Conservation (phyloP, 2,888 invertebrate genomes). For the Platypus cylindrus region DNA sequence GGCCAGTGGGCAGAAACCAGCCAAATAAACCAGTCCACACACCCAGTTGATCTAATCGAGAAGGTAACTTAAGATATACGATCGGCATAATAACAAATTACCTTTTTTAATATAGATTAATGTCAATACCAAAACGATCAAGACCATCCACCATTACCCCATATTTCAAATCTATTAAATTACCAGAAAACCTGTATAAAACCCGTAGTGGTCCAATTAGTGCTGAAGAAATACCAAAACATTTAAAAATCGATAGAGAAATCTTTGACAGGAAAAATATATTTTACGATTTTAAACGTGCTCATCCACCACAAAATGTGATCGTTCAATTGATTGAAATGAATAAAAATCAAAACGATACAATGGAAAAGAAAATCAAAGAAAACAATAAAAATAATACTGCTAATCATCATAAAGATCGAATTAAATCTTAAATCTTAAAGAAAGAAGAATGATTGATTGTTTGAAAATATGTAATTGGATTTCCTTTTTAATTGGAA, state of each 20-base stretch:
- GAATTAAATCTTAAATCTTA: too few relatives aligned
- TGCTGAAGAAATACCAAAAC: constrained; percentile 23
- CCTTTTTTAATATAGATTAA: constrained; percentile 14
- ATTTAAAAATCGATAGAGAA: constrained; percentile 25
- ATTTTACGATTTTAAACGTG: constrained; percentile 26
- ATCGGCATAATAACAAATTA: too few relatives aligned
- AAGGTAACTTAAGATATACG: too few relatives aligned
- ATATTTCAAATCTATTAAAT: constrained; percentile 4
- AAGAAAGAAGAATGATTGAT: too few relatives aligned
- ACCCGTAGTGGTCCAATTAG: constrained; percentile 23
- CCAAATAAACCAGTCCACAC: too few relatives aligned
- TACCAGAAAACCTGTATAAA: constrained; percentile 21
- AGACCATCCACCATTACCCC: neutral
- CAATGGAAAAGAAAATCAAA: constrained; percentile 3
- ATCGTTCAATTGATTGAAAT: constrained; percentile 25
- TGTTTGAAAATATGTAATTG: too few relatives aligned
- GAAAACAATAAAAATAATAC: neutral
- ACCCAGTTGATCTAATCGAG: too few relatives aligned
- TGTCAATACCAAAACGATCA: constrained; percentile 16
- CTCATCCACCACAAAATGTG: constrained; percentile 26
- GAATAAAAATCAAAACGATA: constrained; percentile 18
- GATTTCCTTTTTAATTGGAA: too few relatives aligned
- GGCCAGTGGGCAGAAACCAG: too few relatives aligned
- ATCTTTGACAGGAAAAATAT: constrained; percentile 29
- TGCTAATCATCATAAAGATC: too few relatives aligned